These are phyloP conservation scores for Eumaeus atala DNA, from an alignment of 1,140 invertebrate genomes.

Conservation along the genomic window DNA sequence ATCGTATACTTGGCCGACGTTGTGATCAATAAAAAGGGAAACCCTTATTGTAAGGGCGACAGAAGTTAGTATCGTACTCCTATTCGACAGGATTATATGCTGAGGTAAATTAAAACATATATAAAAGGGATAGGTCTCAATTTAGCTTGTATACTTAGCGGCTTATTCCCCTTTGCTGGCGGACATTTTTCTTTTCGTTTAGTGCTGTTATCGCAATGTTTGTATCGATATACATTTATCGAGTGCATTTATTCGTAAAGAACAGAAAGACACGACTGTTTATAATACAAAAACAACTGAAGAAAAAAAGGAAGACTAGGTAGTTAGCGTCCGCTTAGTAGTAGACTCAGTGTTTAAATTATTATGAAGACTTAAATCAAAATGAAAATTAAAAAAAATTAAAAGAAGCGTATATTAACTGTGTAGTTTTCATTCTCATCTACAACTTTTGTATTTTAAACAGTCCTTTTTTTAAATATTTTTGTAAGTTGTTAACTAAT, in stretches of 20 bases:
- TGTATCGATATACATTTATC: slow-evolving; percentile 20
- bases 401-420: too few relatives aligned
- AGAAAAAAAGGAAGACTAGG: too few relatives aligned
- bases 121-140: slow-evolving; percentile 8
- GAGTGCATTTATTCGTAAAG: not conserved
- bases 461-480: too few relatives aligned
- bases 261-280: too few relatives aligned
- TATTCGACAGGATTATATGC: not conserved
- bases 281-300: too few relatives aligned
- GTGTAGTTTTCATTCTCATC: too few relatives aligned
- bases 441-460: too few relatives aligned
- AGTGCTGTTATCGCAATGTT: slow-evolving; percentile 12
- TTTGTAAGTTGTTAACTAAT: too few relatives aligned
- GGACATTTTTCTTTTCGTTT: slow-evolving; percentile 34
- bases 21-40: slow-evolving; percentile 14
- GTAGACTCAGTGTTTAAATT: too few relatives aligned
- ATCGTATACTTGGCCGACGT: not conserved
- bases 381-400: too few relatives aligned
- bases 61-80: slow-evolving; percentile 20
- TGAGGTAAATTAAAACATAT: slow-evolving; percentile 18
- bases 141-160: slow-evolving; percentile 15
- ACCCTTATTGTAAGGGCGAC: slow-evolving; percentile 8
- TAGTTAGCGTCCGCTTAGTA: too few relatives aligned
- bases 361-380: too few relatives aligned
- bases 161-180: slow-evolving; percentile 30